phyloP scores from a whole-genome alignment of 2,888 invertebrate genomes.

The Calameuta filiformis region DNA sequence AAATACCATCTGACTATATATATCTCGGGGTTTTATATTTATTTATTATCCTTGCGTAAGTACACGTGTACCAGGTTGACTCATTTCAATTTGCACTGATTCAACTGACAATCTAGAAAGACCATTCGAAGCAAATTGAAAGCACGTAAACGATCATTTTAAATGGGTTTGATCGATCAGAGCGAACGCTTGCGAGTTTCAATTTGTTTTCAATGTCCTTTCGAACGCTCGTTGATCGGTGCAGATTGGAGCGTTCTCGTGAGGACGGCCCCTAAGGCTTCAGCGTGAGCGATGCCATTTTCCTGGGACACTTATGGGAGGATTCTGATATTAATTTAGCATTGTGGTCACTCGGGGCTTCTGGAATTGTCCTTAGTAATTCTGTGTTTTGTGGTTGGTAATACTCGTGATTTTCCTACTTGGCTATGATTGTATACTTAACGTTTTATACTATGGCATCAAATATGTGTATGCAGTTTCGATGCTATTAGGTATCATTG shows the following conservation, averaged over 20 bases:
- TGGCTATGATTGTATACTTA: neutral
- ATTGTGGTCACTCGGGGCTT: neutral
- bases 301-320: neutral
- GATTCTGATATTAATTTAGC: neutral
- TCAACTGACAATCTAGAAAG: neutral
- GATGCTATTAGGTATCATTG: neutral
- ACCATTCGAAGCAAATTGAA: neutral
- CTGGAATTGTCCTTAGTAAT: neutral
- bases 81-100: neutral
- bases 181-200: neutral
- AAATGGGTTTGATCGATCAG: neutral
- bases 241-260: neutral
- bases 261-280: neutral
- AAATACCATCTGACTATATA: neutral
- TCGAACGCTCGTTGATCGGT: neutral
- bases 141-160: neutral
- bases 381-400: neutral
- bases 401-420: neutral
- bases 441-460: neutral
- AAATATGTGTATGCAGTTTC: neutral
- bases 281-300: neutral
- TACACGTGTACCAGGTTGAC: neutral
- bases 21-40: neutral
- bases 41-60: neutral
- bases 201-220: neutral